Conservation (phyloP, 2,888 invertebrate species). For the Orthosia gothica region DNA sequence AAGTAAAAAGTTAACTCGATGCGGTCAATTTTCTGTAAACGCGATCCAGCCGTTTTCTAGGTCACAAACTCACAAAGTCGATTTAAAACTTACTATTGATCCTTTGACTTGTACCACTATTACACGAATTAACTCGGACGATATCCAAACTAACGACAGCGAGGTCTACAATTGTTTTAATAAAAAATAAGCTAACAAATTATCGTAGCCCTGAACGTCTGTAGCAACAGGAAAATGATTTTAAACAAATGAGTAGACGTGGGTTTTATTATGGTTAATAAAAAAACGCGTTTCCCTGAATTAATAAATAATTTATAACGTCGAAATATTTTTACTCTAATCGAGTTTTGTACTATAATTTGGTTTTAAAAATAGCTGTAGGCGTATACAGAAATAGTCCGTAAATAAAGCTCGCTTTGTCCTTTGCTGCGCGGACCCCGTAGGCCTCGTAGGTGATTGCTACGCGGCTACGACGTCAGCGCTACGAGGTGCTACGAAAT, state of each 20-base stretch:
- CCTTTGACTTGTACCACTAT: conserved; percentile 71
- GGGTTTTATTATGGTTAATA: conserved; percentile 28
- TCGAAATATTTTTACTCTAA: conserved; percentile 35
- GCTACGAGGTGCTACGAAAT: conserved; percentile 62
- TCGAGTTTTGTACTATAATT: conserved; percentile 19
- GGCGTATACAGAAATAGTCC: conserved; percentile 17
- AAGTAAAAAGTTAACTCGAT: conserved; percentile 89
- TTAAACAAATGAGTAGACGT: conserved; percentile 31
- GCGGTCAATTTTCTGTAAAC: conserved; percentile 85
- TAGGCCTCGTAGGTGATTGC: conserved; percentile 58
- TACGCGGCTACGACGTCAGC: conserved; percentile 68
- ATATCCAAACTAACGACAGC: conserved; percentile 52
- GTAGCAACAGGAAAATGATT: conserved; percentile 49
- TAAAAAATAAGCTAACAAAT: conserved; percentile 58
- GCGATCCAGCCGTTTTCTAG: conserved; percentile 84
- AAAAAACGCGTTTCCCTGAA: conserved; percentile 26
- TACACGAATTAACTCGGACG: conserved; percentile 55
- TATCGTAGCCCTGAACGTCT: conserved; percentile 36
- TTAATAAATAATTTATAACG: conserved; percentile 38
- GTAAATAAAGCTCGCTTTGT: conserved; percentile 29
- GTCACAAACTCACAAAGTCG: conserved; percentile 86
- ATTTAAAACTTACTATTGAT: conserved; percentile 83
- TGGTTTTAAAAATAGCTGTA: conserved; percentile 35
- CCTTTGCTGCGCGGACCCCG: conserved; percentile 36
- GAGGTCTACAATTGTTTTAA: conserved; percentile 40